Evolutionary conservation across 2,797 vertebrate species (phyloP).

Genomic region (Loriculus beryllinus): DNA sequence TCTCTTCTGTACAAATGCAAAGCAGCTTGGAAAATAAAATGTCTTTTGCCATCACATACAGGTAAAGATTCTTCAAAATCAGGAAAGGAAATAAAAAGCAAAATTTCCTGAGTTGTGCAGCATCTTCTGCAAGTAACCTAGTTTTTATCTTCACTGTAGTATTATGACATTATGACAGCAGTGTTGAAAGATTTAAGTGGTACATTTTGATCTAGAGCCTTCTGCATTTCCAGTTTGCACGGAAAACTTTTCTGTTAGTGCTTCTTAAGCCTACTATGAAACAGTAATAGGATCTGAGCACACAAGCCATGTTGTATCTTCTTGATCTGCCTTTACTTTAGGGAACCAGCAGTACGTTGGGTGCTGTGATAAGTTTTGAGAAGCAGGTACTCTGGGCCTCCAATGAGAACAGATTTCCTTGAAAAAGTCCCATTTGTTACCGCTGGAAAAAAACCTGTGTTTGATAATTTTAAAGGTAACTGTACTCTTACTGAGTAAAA

Average conservation of each 20-base stretch:
- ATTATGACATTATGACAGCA: neutral
- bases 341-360: neutral
- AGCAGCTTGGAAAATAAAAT: neutral
- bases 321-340: neutral
- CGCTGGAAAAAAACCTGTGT: neutral
- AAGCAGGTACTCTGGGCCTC: neutral
- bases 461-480: neutral
- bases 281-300: neutral
- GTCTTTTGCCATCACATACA: neutral
- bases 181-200: neutral
- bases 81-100: neutral
- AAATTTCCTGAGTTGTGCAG: neutral
- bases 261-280: neutral
- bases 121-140: neutral
- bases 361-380: neutral
- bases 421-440: neutral
- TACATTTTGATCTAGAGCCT: neutral
- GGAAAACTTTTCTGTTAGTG: neutral
- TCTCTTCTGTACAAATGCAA: neutral
- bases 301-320: neutral
- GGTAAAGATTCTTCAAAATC: neutral
- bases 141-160: neutral
- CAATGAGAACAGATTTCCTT: neutral
- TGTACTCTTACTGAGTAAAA: neutral
- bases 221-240: neutral